phyloP scores from a whole-genome alignment of 2,888 invertebrate species.

The Willowsia nigromaculata region DNA sequence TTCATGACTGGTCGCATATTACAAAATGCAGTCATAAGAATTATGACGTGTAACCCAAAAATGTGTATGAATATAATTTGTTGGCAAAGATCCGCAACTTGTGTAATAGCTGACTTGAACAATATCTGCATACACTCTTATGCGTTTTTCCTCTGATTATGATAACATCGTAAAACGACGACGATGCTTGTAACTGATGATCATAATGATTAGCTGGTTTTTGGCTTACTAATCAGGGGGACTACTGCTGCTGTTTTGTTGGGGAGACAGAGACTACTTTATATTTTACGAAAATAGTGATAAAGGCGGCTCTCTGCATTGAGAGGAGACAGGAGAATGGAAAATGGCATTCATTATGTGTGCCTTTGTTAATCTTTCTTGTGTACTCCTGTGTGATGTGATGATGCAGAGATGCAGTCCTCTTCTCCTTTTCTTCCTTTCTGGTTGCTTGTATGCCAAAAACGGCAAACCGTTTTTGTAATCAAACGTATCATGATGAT shows the following conservation, averaged over 20 bases:
- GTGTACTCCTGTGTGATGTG: not conserved
- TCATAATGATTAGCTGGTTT: conserved; percentile 10
- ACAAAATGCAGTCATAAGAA: too few relatives aligned
- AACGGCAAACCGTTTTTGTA: conserved; percentile 60
- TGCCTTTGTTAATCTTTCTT: not conserved
- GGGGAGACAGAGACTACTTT: not conserved
- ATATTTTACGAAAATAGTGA: not conserved
- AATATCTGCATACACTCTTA: too few relatives aligned
- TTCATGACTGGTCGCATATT: too few relatives aligned
- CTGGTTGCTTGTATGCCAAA: conserved; percentile 54
- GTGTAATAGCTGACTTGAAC: not conserved
- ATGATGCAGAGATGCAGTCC: conserved; percentile 3
- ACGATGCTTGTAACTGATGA: conserved; percentile 9
- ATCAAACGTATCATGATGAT: conserved; percentile 26
- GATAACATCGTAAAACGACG: conserved; percentile 4
- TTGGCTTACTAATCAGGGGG: not conserved
- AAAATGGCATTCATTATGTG: conserved; percentile 2
- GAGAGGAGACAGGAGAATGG: not conserved
- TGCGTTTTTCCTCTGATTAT: conserved; percentile 28
- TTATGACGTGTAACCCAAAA: too few relatives aligned
- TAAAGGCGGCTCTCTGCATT: not conserved
- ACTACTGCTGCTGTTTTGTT: too few relatives aligned
- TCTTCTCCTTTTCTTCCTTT: not conserved
- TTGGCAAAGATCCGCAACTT: not conserved
- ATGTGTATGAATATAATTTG: not conserved